These are phyloP conservation scores for Epiblema foenella DNA, from an alignment of 2,888 invertebrate species.

Conservation along the genomic window DNA sequence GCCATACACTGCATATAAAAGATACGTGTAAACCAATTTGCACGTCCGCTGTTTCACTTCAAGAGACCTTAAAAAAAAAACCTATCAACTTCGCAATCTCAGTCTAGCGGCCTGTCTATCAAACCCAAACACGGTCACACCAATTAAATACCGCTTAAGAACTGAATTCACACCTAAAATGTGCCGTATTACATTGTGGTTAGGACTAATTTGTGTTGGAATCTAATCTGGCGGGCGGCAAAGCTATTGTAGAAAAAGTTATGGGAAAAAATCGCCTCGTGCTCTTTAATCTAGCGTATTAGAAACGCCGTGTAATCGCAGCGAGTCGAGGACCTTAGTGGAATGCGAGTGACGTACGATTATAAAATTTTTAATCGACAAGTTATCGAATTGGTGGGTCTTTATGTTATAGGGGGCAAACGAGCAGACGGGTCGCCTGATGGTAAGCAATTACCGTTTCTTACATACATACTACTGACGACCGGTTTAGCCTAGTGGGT, in stretches of 20 bases:
- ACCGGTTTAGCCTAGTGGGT: too few species aligned
- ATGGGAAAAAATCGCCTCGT: slow-evolving; percentile 49
- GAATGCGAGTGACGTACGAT: slow-evolving; percentile 51
- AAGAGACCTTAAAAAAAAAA: slow-evolving; percentile 5
- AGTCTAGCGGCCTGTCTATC: slow-evolving; percentile 43
- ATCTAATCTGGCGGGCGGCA: slow-evolving; percentile 32
- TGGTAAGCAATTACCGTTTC: too few species aligned
- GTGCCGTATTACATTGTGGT: slow-evolving; percentile 17
- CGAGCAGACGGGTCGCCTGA: too few species aligned
- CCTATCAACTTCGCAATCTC: slow-evolving; percentile 43
- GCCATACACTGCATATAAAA: background rate
- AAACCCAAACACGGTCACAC: slow-evolving; percentile 27
- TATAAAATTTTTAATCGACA: slow-evolving; percentile 42
- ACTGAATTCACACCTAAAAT: background rate
- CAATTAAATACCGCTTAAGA: background rate
- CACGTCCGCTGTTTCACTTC: slow-evolving; percentile 4
- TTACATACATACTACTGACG: too few species aligned
- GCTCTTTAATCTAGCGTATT: slow-evolving; percentile 40
- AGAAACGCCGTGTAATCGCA: slow-evolving; percentile 40
- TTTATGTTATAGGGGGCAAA: too few species aligned
- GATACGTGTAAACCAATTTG: background rate
- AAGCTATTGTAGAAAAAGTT: slow-evolving; percentile 44
- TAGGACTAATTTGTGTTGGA: slow-evolving; percentile 35
- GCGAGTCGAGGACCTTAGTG: slow-evolving; percentile 52
- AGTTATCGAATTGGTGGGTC: slow-evolving; percentile 29